Percentiles rank a stretch among this genome's conserved stretches.
Conservation (phyloP, 2,797 vertebrate genomes). For the Cercopithecus petaurista region DNA sequence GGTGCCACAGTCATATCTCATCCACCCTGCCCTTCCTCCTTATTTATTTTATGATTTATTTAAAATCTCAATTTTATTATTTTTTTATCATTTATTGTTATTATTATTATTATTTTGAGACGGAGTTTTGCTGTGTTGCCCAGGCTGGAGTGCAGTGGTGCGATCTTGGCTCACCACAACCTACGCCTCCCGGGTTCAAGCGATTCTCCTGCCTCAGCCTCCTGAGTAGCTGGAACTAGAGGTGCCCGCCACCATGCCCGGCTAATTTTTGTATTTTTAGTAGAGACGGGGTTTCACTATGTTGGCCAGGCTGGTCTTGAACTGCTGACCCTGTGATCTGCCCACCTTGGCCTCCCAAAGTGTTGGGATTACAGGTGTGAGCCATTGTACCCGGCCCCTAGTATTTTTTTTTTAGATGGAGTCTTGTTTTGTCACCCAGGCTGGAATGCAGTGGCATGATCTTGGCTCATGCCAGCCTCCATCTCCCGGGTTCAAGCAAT, state of each 20-base stretch:
- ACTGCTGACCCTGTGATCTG: neutral
- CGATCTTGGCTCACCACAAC: neutral
- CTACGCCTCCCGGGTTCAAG: neutral
- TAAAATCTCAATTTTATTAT: neutral
- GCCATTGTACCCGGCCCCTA: neutral
- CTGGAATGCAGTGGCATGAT: neutral
- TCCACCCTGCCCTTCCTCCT: neutral
- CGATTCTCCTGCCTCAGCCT: neutral
- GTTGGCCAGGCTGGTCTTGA: neutral
- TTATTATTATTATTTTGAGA: neutral
- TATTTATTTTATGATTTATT: neutral
- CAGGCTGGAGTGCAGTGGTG: neutral
- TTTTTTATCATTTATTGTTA: neutral
- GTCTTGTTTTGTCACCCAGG: neutral
- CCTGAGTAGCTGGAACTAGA: neutral
- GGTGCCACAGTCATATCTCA: neutral
- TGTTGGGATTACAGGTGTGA: neutral
- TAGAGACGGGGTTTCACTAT: neutral
- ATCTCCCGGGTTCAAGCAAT: too few relatives aligned
- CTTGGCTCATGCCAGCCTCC: too few relatives aligned
- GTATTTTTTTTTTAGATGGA: neutral
- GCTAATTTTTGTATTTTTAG: neutral
- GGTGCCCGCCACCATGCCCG: neutral
- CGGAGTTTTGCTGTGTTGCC: neutral
- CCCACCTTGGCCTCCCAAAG: neutral